Evolutionary conservation across 2,113 vertebrate genomes (phyloP), one percentile per base, ranked within the genome.

Genomic region (Ammodytes marinus): DNA sequence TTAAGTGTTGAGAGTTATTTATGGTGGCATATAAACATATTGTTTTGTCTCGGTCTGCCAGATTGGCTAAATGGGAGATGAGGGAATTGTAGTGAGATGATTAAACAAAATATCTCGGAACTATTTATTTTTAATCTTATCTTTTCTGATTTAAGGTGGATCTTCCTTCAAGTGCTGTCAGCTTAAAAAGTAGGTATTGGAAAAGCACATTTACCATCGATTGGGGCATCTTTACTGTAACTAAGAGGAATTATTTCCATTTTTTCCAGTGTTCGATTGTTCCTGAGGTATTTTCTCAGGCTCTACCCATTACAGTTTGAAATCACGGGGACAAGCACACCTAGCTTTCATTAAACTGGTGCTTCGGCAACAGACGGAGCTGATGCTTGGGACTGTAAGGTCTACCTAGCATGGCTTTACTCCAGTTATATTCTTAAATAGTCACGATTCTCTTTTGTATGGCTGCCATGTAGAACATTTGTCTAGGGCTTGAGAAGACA

Each of bases 181-280:
- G 58, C 46, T 35, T 59, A 19, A 67, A 46, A 80, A 72, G 57
- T 60, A 66, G 54, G 66, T 71, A 57, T 4, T 79, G 27, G 71
- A 54, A 47, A 45, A 10, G 19, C 10, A 71, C 72, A 52, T 80
- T 70, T 17, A 58, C 59, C 55, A 77, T 13, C 4, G 2, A 52
- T 46, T 64, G 1, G 4, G 59, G 71, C 8, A 7, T 72, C 19
- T 17, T 69, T 42, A 45, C 54, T 74, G 57, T 76, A 27, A 81
- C 46, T 49, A 53, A 57, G 9, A 60, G 64, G 37, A 77, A 67
- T 57, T 83, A 35, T 75, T 77, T 13, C 58, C 59, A 68, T 82
- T 59, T 83, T 83, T 86, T 88, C 86, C 77, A 87, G 89, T 91
- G 85, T 90, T 88, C 86, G 54, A 79, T 85, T 80, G 35, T 73